Evolutionary conservation across 2,797 vertebrate species (phyloP), one percentile per base, ranked within the genome.

Genomic region (Poliocrania exsul): DNA sequence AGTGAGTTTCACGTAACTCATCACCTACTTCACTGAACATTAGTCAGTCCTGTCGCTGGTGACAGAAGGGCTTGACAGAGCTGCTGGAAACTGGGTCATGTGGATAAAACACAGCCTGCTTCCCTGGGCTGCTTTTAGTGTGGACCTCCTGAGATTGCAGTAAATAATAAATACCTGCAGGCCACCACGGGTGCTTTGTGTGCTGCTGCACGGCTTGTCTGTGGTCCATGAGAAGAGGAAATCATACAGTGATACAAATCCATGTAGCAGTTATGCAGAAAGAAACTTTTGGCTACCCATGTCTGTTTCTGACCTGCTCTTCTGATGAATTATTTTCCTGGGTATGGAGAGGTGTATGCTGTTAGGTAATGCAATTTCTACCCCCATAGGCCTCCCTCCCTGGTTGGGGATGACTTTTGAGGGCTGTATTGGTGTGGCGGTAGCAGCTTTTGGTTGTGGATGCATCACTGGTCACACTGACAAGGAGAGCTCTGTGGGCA

Each of bases 41-140:
- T 93, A 92, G 74, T 95, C 84, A 92, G 78, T 81, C 60, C 90
- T 88, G 90, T 90, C 49, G 46, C 81, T 86, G 26, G 74, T 86
- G 72, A 90, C 74, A 56, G 58, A 96, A 95, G 89, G 42, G 29
- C 84, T 94, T 90, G 85, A 80, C 61, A 71, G 92, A 94, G 85
- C 83, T 62, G 60, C 71, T 54, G 81, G 89, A 96, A 97, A 95
- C 51, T 92, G 81, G 94, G 92, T 96, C 94, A 75, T 42, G 49
- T 44, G 21, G 67, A 88, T 82, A 88, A 95, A 90, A 75, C 72
- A 42, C 2, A 86, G 56, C 58, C 74, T 29, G 49, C 74, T 82
- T 81, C 88, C 35, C 13, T 4, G 8, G 58, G 66, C 42, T 53
- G 54, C 84, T 92, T 93, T 95, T 81, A 90, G 71, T 5, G 5